Evolutionary conservation across 2,113 vertebrate species (phyloP).

Genomic region (Salvator merianae): DNA sequence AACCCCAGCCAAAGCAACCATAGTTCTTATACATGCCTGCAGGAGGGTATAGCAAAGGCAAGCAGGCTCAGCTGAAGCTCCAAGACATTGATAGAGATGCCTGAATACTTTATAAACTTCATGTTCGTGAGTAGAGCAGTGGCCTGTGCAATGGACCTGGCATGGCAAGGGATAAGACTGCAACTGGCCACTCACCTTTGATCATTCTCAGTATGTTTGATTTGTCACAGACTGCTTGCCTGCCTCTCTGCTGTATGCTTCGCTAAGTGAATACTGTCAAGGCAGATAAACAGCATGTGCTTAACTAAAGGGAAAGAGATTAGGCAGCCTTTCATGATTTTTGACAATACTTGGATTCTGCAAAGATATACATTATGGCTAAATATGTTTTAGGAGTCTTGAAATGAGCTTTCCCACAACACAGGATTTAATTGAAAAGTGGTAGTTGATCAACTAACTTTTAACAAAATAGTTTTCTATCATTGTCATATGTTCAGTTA

Average conservation of each 20-base stretch:
- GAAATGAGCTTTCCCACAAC: not conserved
- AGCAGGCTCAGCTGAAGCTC: no score
- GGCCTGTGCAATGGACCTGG: no score
- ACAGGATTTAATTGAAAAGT: not conserved
- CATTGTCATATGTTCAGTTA: no score
- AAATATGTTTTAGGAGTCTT: not conserved
- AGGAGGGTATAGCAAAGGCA: no score
- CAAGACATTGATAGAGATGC: not conserved
- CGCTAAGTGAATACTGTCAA: not conserved
- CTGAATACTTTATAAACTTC: conserved; percentile 2
- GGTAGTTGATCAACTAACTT: not conserved
- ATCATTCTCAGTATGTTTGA: no score
- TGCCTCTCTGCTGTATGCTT: no score
- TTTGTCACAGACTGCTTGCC: no score
- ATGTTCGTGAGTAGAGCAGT: not conserved
- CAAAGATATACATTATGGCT: not conserved
- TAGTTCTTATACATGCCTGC: no score
- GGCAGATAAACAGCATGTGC: conserved; percentile 1
- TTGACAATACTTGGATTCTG: not conserved
- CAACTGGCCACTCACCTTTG: no score
- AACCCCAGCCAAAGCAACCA: no score
- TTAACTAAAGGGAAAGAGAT: not conserved
- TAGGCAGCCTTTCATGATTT: rapidly evolving
- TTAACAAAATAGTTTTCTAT: not conserved
- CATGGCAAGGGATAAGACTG: no score